phyloP scores from a whole-genome alignment of 2,797 vertebrate species.

The Cephalopachus bancanus region DNA sequence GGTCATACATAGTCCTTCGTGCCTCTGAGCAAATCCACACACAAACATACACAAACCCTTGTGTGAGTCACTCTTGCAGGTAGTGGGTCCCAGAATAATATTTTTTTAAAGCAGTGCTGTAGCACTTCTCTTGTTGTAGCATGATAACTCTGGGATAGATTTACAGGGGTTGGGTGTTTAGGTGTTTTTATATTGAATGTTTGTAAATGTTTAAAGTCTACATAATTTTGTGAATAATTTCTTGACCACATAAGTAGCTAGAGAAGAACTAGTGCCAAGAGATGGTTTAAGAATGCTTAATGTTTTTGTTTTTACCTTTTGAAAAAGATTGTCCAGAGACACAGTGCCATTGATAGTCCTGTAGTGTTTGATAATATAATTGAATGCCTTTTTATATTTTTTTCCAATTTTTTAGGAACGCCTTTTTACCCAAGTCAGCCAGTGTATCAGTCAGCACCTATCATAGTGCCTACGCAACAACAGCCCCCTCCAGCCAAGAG shows the following conservation, averaged over 20 bases:
- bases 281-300: constrained; percentile 34
- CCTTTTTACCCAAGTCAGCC: constrained; percentile 96
- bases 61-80: not conserved
- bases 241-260: constrained; percentile 18
- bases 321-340: not conserved
- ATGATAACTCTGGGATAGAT: not conserved
- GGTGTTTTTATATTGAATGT: constrained; percentile 17
- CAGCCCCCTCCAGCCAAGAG: constrained; percentile 95
- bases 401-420: constrained; percentile 89
- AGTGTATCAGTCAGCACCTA: constrained; percentile 95
- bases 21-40: not conserved
- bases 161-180: constrained; percentile 17
- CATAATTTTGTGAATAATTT: constrained; percentile 34
- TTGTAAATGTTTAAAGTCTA: constrained; percentile 33
- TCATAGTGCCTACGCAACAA: constrained; percentile 99
- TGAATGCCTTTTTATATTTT: constrained; percentile 40
- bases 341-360: not conserved
- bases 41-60: not conserved
- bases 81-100: not conserved
- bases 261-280: constrained; percentile 2
- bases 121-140: not conserved
- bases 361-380: not conserved
- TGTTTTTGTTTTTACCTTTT: constrained; percentile 51
- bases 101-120: not conserved
- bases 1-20: not conserved